A percentile compares a stretch with the other conserved stretches of the same genome.
These are phyloP conservation scores for Harpagoxenus sublaevis DNA, from an alignment of 2,888 invertebrate genomes.

Conservation along the genomic window DNA sequence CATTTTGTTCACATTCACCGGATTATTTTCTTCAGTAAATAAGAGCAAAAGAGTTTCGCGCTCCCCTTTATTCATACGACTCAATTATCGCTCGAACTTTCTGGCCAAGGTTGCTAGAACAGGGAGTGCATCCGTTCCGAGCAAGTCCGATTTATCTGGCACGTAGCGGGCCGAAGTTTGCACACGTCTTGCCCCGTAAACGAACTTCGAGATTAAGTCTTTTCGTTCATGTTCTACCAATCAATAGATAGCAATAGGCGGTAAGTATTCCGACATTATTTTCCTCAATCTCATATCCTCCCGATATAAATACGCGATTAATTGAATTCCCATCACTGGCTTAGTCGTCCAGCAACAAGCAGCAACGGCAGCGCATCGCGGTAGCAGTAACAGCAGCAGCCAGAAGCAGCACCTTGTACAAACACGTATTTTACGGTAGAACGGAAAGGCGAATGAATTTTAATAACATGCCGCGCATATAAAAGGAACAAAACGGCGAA, in stretches of 20 bases:
- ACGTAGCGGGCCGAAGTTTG: conserved; percentile 37
- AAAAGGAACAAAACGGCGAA: conserved; percentile 13
- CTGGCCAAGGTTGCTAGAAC: conserved; percentile 45
- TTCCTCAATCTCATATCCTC: conserved; percentile 23
- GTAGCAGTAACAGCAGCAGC: neutral
- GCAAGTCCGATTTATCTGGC: conserved; percentile 21
- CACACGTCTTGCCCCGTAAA: conserved; percentile 18
- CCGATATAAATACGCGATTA: conserved; percentile 41
- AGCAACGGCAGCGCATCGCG: neutral
- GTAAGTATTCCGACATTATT: conserved; percentile 36
- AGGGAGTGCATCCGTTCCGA: conserved; percentile 15
- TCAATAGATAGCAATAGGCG: conserved; percentile 37
- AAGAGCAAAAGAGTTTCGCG: conserved; percentile 18
- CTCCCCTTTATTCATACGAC: conserved; percentile 39
- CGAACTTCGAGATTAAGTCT: conserved; percentile 35
- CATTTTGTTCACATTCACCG: neutral
- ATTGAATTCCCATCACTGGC: conserved; percentile 48
- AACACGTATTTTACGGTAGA: conserved; percentile 39
- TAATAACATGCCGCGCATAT: conserved; percentile 34
- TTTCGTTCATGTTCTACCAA: conserved; percentile 39
- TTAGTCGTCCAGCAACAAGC: neutral
- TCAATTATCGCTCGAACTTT: conserved; percentile 47
- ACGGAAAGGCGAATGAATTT: conserved; percentile 40
- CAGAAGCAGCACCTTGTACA: conserved; percentile 46
- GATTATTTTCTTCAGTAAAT: neutral